Percentiles rank a stretch among this genome's conserved stretches.
phyloP scores from a whole-genome alignment of 2,888 invertebrate genomes.

The Andrena fulva region DNA sequence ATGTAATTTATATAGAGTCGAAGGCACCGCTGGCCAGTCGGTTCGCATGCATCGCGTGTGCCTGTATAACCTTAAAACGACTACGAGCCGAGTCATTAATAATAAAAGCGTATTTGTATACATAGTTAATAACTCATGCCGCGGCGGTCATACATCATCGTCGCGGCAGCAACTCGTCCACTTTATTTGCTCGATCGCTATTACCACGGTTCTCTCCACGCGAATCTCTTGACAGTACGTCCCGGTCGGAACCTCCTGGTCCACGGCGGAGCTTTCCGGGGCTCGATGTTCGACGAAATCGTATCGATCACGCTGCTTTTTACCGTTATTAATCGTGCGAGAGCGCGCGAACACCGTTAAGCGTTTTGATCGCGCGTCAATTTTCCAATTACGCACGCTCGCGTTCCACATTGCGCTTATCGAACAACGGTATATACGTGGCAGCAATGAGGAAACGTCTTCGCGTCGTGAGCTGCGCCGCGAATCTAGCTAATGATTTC shows the following conservation, averaged over 20 bases:
- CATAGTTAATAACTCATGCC: constrained; percentile 58
- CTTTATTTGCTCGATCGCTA: constrained; percentile 50
- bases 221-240: constrained; percentile 17
- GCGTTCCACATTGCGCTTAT: constrained; percentile 73
- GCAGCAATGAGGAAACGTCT: constrained; percentile 77
- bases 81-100: constrained; percentile 54
- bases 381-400: constrained; percentile 75
- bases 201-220: constrained; percentile 24
- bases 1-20: constrained; percentile 35
- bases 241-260: not conserved
- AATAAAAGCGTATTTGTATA: constrained; percentile 53
- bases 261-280: not conserved
- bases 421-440: constrained; percentile 73
- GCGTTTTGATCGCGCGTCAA: constrained; percentile 71
- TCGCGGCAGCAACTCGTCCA: constrained; percentile 25
- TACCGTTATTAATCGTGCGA: constrained; percentile 60
- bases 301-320: constrained; percentile 28
- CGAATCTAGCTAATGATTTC: constrained; percentile 71
- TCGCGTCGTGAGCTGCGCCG: constrained; percentile 39
- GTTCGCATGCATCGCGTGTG: constrained; percentile 39
- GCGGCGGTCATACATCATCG: constrained; percentile 50
- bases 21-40: constrained; percentile 5
- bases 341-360: constrained; percentile 63
- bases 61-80: constrained; percentile 36
- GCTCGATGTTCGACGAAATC: constrained; percentile 6